phyloP scores from a whole-genome alignment of 2,888 invertebrate species.

The Rhaphigaster nebulosa region DNA sequence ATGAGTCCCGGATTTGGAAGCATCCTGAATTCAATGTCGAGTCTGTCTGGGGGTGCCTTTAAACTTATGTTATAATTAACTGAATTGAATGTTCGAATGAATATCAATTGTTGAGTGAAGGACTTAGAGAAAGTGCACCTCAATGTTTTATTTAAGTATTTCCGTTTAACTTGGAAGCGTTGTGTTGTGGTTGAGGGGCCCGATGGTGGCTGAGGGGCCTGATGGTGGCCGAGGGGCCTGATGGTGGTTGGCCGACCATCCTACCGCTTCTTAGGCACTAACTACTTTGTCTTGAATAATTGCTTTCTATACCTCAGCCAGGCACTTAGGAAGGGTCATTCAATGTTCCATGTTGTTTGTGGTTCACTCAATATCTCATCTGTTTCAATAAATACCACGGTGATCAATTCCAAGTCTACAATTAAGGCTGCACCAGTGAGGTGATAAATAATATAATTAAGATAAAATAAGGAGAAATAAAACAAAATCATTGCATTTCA shows the following conservation, averaged over 20 bases:
- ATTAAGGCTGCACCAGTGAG: no score
- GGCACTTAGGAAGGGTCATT: background rate
- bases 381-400: no score
- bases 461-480: no score
- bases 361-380: background rate
- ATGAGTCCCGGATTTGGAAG: no score
- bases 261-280: no score
- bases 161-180: background rate
- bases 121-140: background rate
- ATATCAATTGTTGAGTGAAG: background rate
- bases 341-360: background rate
- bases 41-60: no score
- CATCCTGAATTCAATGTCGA: no score
- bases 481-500: no score
- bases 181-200: background rate
- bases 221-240: background rate
- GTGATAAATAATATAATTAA: no score
- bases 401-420: no score
- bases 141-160: background rate
- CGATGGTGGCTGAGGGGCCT: background rate
- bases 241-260: background rate
- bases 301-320: background rate
- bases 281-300: background rate
- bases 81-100: background rate
- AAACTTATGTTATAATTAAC: background rate